Evolutionary conservation across 2,888 invertebrate genomes (phyloP), one percentile per base, ranked within the genome.

Genomic region (Himalopsyche tibetana): DNA sequence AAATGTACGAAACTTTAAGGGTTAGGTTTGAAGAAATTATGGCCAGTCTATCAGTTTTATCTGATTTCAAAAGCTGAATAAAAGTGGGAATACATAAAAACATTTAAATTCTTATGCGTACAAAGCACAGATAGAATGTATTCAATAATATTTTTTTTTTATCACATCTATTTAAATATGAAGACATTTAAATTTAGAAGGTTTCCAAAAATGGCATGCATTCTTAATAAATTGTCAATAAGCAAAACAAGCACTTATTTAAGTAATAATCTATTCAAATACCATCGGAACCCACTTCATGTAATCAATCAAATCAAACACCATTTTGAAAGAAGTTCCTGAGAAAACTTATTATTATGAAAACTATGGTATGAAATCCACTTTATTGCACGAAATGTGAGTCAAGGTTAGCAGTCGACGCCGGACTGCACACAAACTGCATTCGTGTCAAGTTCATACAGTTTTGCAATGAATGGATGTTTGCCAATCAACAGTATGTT

Each of bases 221-320:
- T 12, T 12, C 38, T 36, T 12, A 6, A 74, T 74, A 38, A 36
- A 12, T 38, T 74, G 38, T 74, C 15, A 74, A 74, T 38, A 74
- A 74, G 36, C 38, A 74, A 28, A 5, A 38, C 74, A 28, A 36
- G 38, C 19, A 74, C 19, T 74, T 12, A 74, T 38, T 15, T 51
- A 51, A 51, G 15, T 74, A 74, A 74, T 12, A 38, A 74, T 74
- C 36, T 36, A 79, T 40, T 63, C 42, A 80, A 82, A 17, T 84
- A 87, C 55, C 85, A 84, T 55, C 45, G 38, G n/a, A 81, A 74
- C 38, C 88, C 88, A 88, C 45, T 82, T 86, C 36, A 88, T 63
- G 81, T 87, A 88, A 38, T 88, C 85, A 28, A 86, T 86, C 12
- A 88, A 81, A 45, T 86, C 86, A 69, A 88, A 56, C 11, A 84